These are phyloP conservation scores for Trypoxylon attenuatum DNA, from an alignment of 2,888 invertebrate genomes.

Conservation along the genomic window DNA sequence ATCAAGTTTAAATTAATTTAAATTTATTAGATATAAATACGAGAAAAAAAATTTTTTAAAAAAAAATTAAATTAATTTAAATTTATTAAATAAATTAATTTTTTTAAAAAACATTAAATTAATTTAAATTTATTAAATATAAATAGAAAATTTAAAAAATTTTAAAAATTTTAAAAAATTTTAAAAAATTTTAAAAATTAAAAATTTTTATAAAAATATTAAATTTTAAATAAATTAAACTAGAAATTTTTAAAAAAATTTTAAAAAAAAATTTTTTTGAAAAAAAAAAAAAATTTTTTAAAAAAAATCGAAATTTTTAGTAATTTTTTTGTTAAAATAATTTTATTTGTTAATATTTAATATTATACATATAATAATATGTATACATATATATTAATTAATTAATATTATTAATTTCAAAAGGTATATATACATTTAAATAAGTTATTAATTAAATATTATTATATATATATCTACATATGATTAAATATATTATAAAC, in stretches of 20 bases:
- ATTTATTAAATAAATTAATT: too few species aligned
- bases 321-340: constrained; percentile 74
- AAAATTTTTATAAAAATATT: too few species aligned
- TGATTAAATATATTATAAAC: constrained; percentile 51
- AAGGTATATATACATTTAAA: not conserved
- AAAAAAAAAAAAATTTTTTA: constrained; percentile 24
- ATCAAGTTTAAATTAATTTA: too few species aligned
- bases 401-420: not conserved
- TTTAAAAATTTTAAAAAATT: too few species aligned
- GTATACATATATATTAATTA: not conserved
- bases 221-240: too few species aligned
- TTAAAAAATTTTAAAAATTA: too few species aligned
- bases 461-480: constrained; percentile 78
- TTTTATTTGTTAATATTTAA: constrained; percentile 80
- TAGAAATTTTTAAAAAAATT: not conserved
- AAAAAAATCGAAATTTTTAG: constrained; percentile 42
- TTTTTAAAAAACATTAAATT: too few species aligned
- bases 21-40: too few species aligned
- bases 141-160: too few species aligned
- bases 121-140: too few species aligned
- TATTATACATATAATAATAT: constrained; percentile 72
- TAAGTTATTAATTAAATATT: not conserved
- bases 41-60: too few species aligned
- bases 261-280: constrained; percentile 32
- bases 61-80: too few species aligned